A percentile compares a stretch with the other conserved stretches of the same genome.
Evolutionary conservation across 2,797 vertebrate genomes (phyloP).

Genomic region (Cuculus canorus): DNA sequence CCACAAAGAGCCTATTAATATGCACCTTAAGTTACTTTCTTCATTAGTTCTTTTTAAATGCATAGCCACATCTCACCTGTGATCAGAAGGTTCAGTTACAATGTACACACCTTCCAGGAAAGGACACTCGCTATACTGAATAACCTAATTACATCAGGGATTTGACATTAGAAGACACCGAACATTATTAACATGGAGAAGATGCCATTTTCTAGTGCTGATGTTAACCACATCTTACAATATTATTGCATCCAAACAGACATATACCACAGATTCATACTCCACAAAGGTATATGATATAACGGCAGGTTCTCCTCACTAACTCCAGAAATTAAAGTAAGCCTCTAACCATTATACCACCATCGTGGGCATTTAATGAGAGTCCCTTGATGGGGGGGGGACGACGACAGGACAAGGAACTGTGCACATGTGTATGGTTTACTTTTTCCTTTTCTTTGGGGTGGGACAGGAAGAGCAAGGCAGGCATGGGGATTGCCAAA

Average conservation of each 20-base stretch:
- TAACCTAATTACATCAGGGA: neutral
- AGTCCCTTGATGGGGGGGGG: neutral
- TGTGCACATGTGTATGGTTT: neutral
- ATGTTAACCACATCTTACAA: neutral
- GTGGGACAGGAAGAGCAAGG: too few relatives aligned
- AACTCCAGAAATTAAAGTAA: neutral
- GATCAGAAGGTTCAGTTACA: conserved; percentile 18
- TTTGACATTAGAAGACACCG: neutral
- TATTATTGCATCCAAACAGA: neutral
- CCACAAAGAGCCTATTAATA: neutral
- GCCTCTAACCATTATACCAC: neutral
- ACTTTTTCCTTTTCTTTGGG: neutral
- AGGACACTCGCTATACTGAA: neutral
- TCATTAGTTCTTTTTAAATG: neutral
- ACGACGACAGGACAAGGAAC: too few relatives aligned
- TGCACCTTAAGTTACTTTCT: neutral
- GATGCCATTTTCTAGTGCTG: neutral
- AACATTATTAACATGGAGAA: neutral
- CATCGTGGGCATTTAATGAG: neutral
- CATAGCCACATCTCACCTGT: neutral
- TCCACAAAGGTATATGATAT: neutral
- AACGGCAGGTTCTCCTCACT: neutral
- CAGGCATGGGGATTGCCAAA: neutral
- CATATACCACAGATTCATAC: neutral
- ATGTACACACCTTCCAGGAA: neutral